Evolutionary conservation across 2,797 vertebrate genomes (phyloP), one percentile per base, ranked within the genome.

Genomic region (Lithobates sylvaticus): DNA sequence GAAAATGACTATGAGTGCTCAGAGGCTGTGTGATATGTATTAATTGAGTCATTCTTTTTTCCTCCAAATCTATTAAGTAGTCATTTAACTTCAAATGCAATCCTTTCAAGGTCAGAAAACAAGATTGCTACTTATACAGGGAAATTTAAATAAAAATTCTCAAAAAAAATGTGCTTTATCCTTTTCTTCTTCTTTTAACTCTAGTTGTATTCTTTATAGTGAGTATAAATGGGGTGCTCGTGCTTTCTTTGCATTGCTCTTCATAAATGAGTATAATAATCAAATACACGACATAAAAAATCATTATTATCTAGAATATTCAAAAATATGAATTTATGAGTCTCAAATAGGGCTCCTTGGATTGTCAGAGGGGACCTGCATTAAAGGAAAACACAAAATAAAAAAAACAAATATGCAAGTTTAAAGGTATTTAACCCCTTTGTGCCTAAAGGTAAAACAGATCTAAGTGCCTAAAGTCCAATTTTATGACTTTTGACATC

Each of bases 31-130:
- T 75, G 61, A 76, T 76, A 18, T 34, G 29, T 83, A 34, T 67
- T 83, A 83, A 83, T 83, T 68, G 72, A 76, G 64, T 68, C 74
- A 9, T 26, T 67, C 34, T 76, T 64, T 84, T 47, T 58, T 34
- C 44, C 29, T 64, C 10, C 13, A 10, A 68, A 76, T 84, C 73
- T 68, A 68, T 58, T 76, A 69, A 69, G 27, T 36, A 50, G 54
- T 67, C 64, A 26, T 44, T 64, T 65, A 21, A 61, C 39, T 70
- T 84, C n/a, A 84, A 76, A 69, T 71, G 44, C 50, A 76, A 29
- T 64, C 39, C 65, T 34, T 42, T 29, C 72, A 83, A 73, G 81
- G 81, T 65, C 36, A 75, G 64, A 67, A 61, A 64, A 32, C 70
- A 42, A 44, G 23, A 1, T 58, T 21, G 58, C 58, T 18, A 12